These are phyloP conservation scores for Nymphicus hollandicus DNA, from an alignment of 2,113 vertebrate species.

Conservation along the genomic window DNA sequence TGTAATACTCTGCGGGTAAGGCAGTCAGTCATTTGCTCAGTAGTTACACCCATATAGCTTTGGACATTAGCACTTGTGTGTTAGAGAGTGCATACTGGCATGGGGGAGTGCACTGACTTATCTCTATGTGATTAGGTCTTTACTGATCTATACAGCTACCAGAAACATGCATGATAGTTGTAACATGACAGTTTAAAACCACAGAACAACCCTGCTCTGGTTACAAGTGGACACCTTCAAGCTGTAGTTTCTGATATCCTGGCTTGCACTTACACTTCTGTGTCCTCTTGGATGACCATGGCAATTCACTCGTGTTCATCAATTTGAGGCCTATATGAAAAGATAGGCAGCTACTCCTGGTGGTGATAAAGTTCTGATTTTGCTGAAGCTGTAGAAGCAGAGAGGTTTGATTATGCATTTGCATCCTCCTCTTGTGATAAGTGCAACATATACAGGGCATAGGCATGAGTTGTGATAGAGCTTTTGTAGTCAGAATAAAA, in stretches of 20 bases:
- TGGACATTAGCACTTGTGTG: not conserved
- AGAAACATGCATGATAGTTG: not conserved
- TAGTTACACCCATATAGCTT: not conserved
- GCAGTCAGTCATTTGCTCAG: not conserved
- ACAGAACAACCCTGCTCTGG: not conserved
- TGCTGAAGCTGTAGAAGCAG: not conserved
- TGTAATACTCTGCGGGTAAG: not conserved
- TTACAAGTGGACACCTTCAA: not conserved
- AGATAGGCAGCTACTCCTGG: not conserved
- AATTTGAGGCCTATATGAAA: not conserved
- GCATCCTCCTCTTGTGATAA: not conserved
- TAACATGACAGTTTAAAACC: not conserved
- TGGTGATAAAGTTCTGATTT: not conserved
- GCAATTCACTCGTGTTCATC: not conserved
- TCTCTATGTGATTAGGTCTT: not conserved
- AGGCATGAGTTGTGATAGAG: not conserved
- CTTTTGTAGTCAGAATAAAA: not conserved
- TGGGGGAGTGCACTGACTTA: not conserved
- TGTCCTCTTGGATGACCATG: not conserved
- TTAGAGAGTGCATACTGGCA: not conserved
- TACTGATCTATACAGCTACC: not conserved
- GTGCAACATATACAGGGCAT: fast-evolving
- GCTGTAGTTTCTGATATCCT: not conserved
- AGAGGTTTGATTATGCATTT: not conserved
- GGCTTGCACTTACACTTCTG: not conserved